Evolutionary conservation across 2,888 invertebrate species (phyloP).

Genomic region (Coleophora flavipennella): DNA sequence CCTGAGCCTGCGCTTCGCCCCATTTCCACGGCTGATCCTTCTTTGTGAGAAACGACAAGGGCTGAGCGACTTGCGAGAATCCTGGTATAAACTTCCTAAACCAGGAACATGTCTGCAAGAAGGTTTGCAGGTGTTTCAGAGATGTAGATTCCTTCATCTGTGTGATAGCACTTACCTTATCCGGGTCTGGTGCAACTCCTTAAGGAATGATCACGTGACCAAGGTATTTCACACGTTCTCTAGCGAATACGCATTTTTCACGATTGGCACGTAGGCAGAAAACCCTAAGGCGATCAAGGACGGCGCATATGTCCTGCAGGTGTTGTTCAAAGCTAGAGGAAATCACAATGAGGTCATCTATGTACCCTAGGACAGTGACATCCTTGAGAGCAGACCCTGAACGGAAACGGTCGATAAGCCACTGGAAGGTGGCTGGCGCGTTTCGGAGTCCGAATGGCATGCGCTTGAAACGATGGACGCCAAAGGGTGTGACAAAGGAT

Average conservation of each 20-base stretch:
- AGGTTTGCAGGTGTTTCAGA: slow-evolving; percentile 8
- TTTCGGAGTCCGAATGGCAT: too few relatives aligned
- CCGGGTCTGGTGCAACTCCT: slow-evolving; percentile 7
- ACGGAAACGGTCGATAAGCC: slow-evolving; percentile 21
- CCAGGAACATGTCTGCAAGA: slow-evolving; percentile 22
- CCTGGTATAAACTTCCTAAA: slow-evolving; percentile 19
- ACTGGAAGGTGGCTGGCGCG: slow-evolving; percentile 2
- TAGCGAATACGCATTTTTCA: too few relatives aligned
- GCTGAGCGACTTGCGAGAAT: slow-evolving; percentile 20
- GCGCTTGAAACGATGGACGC: too few relatives aligned
- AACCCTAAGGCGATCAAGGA: too few relatives aligned
- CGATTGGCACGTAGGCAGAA: too few relatives aligned
- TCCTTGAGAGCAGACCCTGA: slow-evolving; percentile 8
- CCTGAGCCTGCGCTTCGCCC: slow-evolving; percentile 14
- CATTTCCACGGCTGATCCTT: slow-evolving; percentile 23
- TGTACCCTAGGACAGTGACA: slow-evolving; percentile 17
- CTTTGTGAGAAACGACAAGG: slow-evolving; percentile 21
- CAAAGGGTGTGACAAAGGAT: too few relatives aligned
- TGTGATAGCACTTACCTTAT: slow-evolving; percentile 5
- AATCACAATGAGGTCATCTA: too few relatives aligned
- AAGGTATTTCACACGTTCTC: too few relatives aligned
- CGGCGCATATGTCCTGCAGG: too few relatives aligned
- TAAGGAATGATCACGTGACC: slow-evolving; percentile 10
- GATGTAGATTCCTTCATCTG: slow-evolving; percentile 5
- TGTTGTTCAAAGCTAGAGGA: too few relatives aligned